Evolutionary conservation across 2,797 vertebrate genomes (phyloP).

Genomic region (Melanotaenia boesemani): DNA sequence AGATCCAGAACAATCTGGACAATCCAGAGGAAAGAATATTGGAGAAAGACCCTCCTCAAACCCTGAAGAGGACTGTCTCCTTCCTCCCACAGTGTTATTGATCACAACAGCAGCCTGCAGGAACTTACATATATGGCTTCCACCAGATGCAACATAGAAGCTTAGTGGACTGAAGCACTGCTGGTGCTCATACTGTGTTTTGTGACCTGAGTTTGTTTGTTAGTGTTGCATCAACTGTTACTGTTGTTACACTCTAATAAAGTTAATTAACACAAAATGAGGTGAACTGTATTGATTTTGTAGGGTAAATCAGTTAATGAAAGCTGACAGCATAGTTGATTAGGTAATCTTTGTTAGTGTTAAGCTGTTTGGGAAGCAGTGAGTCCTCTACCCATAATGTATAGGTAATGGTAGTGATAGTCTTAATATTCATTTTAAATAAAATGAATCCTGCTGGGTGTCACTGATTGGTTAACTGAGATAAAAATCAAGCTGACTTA

Average conservation of each 20-base stretch:
- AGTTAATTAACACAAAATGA: slow-evolving; percentile 40
- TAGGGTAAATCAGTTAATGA: background rate
- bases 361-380: background rate
- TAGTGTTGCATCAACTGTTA: slow-evolving; percentile 23
- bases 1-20: slow-evolving; percentile 15
- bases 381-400: background rate
- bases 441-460: background rate
- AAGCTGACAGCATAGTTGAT: background rate
- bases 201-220: slow-evolving; percentile 37
- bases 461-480: slow-evolving; percentile 18
- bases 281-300: slow-evolving; percentile 29
- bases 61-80: slow-evolving; percentile 23
- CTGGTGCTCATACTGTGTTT: slow-evolving; percentile 24
- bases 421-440: no score
- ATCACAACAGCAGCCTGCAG: slow-evolving; percentile 24
- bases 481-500: background rate
- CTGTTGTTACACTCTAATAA: slow-evolving; percentile 63
- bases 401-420: background rate
- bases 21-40: slow-evolving; percentile 8
- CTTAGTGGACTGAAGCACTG: slow-evolving; percentile 19
- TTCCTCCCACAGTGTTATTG: slow-evolving; percentile 15
- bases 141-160: background rate
- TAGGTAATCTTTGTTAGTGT: background rate
- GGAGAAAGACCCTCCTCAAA: slow-evolving; percentile 24
- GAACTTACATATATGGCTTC: slow-evolving; percentile 19